Conservation (phyloP, 2,113 vertebrate species). For the Gopherus flavomarginatus region DNA sequence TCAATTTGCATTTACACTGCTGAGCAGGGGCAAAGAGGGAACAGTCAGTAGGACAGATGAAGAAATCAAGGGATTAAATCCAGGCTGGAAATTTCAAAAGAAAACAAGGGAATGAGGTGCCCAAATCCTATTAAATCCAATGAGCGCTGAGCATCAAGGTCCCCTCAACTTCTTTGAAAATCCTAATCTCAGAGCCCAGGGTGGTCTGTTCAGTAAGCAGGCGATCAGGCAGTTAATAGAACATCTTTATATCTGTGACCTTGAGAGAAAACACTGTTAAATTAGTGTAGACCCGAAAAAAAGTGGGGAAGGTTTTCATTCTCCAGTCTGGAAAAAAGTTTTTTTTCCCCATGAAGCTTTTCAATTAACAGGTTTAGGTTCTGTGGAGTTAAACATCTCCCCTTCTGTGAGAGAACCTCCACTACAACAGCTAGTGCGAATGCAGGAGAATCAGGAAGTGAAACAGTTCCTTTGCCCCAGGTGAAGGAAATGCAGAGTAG, state of each 20-base stretch:
- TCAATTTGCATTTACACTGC: background rate
- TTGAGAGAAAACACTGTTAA: background rate
- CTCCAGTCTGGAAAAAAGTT: background rate
- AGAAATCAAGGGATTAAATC: background rate
- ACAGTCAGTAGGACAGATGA: background rate
- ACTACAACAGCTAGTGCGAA: background rate
- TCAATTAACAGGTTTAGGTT: background rate
- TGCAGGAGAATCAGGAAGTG: fast-evolving
- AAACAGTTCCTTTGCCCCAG: background rate
- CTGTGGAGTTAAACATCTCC: background rate
- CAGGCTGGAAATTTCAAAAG: fast-evolving
- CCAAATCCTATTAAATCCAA: background rate
- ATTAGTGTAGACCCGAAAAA: background rate
- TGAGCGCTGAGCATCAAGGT: background rate
- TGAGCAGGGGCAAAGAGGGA: background rate
- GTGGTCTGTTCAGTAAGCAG: background rate
- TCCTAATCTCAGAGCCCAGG: background rate
- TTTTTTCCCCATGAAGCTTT: background rate
- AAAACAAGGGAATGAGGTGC: background rate
- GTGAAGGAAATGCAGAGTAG: background rate
- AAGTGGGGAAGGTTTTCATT: background rate
- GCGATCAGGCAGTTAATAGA: background rate
- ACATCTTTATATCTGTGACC: background rate
- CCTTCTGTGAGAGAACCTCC: background rate
- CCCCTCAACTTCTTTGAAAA: background rate